phyloP scores from a whole-genome alignment of 2,797 vertebrate species.

The Rhabdophis nuchalis region DNA sequence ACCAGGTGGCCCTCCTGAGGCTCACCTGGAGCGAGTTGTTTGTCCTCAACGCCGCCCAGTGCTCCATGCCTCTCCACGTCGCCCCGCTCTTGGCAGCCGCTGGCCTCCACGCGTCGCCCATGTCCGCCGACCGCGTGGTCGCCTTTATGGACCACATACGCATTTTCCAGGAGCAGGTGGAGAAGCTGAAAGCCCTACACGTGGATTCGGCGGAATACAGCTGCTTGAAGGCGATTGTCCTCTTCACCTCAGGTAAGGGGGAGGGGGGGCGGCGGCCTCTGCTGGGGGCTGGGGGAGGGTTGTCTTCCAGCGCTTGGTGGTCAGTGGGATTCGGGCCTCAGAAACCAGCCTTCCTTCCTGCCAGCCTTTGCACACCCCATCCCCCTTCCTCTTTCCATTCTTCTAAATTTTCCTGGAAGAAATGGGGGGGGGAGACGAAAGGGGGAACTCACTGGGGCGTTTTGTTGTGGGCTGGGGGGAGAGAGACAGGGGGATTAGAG shows the following conservation, averaged over 20 bases:
- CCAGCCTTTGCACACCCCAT: no score
- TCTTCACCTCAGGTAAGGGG: constrained; percentile 98
- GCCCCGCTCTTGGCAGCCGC: constrained; percentile 94
- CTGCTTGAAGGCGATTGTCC: constrained; percentile 98
- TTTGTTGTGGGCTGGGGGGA: neutral
- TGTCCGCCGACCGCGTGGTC: constrained; percentile 97
- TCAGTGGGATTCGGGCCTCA: neutral
- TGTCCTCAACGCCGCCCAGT: constrained; percentile 97
- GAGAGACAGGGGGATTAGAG: neutral
- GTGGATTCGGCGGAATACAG: constrained; percentile 98
- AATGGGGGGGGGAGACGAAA: neutral
- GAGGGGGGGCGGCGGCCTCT: neutral
- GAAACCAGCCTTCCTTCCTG: neutral
- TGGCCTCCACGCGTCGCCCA: constrained; percentile 95
- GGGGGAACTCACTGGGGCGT: neutral
- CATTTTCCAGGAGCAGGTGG: constrained; percentile 99
- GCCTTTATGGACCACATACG: constrained; percentile 99
- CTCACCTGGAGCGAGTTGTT: constrained; percentile 99
- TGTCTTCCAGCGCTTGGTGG: neutral
- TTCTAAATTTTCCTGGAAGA: neutral
- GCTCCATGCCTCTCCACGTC: constrained; percentile 97
- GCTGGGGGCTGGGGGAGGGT: neutral
- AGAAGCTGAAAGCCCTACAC: constrained; percentile 97
- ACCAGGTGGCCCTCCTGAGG: constrained; percentile 96
- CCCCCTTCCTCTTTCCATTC: neutral